Percentiles rank a stretch among this genome's conserved stretches.
Conservation (phyloP, 2,113 vertebrate genomes). For the Oreotrochilus melanogaster region DNA sequence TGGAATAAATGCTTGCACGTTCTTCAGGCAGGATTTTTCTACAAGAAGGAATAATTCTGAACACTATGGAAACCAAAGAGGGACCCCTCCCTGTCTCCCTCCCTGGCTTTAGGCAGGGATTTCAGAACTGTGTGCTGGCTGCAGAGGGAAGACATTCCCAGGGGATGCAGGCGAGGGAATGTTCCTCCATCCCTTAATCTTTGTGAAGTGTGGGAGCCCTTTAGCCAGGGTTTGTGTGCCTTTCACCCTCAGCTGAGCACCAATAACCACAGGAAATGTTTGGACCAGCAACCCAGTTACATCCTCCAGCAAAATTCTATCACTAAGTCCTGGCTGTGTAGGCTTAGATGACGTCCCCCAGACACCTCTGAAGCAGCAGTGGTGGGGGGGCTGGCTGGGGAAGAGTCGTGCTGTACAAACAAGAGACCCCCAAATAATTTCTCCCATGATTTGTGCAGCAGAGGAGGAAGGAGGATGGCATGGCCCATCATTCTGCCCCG, state of each 20-base stretch:
- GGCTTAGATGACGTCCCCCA: background rate
- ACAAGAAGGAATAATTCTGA: background rate
- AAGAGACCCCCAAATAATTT: background rate
- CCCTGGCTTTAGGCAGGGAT: background rate
- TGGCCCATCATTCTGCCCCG: rapidly evolving
- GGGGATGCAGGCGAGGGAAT: background rate
- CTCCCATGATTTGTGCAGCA: background rate
- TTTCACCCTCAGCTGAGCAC: background rate
- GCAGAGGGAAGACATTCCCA: background rate
- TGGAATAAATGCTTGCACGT: background rate
- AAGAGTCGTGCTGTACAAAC: background rate
- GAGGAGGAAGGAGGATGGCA: background rate
- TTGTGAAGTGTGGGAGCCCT: background rate
- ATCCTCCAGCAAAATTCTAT: background rate
- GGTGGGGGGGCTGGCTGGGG: background rate
- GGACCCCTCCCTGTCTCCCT: background rate
- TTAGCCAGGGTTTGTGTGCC: rapidly evolving
- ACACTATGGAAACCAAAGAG: rapidly evolving
- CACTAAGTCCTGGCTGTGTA: background rate
- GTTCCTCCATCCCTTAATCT: rapidly evolving
- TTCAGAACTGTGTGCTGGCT: background rate
- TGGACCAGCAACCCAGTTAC: background rate
- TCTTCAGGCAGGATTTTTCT: background rate
- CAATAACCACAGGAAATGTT: background rate
- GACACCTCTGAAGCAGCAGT: background rate